A percentile compares a stretch with the other conserved stretches of the same genome.
phyloP scores from a whole-genome alignment of 2,797 vertebrate species.

The Discoglossus pictus region DNA sequence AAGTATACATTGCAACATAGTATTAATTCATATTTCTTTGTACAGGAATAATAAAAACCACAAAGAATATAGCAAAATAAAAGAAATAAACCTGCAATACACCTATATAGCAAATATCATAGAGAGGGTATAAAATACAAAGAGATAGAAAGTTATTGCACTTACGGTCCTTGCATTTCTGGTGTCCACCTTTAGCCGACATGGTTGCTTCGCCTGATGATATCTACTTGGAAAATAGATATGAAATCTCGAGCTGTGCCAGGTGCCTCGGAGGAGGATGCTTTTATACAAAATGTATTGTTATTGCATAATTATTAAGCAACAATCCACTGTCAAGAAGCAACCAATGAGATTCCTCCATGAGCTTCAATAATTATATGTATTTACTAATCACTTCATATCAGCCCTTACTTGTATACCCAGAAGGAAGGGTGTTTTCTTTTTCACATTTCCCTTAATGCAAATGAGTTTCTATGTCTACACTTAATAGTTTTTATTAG shows the following conservation, averaged over 20 bases:
- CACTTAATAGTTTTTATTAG: background rate
- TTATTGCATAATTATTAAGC: background rate
- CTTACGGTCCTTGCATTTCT: conserved; percentile 21
- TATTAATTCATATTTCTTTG: too few species aligned
- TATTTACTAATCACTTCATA: background rate
- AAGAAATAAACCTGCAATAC: too few species aligned
- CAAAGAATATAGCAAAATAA: too few species aligned
- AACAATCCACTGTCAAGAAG: background rate
- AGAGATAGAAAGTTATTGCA: too few species aligned
- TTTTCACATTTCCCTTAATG: background rate
- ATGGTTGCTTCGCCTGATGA: conserved; percentile 5
- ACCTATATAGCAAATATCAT: too few species aligned
- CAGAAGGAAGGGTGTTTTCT: background rate
- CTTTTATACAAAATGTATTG: conserved; percentile 18
- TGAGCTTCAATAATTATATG: too few species aligned
- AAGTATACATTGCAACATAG: too few species aligned
- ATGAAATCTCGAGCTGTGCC: too few species aligned
- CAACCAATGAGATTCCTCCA: conserved; percentile 3
- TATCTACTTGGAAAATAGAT: background rate
- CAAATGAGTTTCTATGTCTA: background rate
- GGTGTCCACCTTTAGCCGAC: conserved; percentile 10
- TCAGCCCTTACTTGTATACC: conserved; percentile 19
- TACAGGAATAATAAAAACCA: too few species aligned
- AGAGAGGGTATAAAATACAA: too few species aligned
- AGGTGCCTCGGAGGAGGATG: background rate